Conservation (phyloP, 2,113 vertebrate species). For the Lamprotornis superbus region DNA sequence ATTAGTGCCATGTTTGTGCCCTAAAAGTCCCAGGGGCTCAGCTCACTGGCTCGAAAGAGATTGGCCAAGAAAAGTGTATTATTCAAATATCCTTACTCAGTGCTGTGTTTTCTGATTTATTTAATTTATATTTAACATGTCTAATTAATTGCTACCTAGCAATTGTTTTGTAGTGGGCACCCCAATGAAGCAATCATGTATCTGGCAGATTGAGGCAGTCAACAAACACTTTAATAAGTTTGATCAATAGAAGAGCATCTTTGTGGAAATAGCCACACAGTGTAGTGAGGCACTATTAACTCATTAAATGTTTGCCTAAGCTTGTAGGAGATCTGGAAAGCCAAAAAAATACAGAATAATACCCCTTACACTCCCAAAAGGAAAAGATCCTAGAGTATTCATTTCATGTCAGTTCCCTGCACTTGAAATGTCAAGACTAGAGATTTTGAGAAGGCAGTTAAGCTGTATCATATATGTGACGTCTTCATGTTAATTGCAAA, state of each 20-base stretch:
- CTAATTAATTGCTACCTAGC: neutral
- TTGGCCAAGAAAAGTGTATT: neutral
- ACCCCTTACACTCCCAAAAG: accelerated
- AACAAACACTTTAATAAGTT: neutral
- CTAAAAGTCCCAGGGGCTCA: neutral
- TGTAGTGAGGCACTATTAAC: neutral
- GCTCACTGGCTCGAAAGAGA: neutral
- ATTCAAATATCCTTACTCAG: neutral
- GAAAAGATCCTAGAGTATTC: neutral
- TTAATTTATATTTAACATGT: neutral
- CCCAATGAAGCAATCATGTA: neutral
- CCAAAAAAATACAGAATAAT: neutral
- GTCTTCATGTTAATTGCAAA: neutral
- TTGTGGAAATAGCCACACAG: neutral
- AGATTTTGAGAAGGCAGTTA: neutral
- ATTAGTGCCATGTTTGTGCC: neutral
- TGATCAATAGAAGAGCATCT: neutral
- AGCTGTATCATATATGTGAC: neutral
- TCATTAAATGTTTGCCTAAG: neutral
- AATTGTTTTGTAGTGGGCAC: neutral
- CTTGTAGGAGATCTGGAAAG: neutral
- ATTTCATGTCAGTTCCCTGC: neutral
- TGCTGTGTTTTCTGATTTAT: neutral
- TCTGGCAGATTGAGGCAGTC: neutral
- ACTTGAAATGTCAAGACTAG: neutral